Evolutionary conservation across 2,888 invertebrate species (phyloP).

Genomic region (Eueremaeus valkanovi): DNA sequence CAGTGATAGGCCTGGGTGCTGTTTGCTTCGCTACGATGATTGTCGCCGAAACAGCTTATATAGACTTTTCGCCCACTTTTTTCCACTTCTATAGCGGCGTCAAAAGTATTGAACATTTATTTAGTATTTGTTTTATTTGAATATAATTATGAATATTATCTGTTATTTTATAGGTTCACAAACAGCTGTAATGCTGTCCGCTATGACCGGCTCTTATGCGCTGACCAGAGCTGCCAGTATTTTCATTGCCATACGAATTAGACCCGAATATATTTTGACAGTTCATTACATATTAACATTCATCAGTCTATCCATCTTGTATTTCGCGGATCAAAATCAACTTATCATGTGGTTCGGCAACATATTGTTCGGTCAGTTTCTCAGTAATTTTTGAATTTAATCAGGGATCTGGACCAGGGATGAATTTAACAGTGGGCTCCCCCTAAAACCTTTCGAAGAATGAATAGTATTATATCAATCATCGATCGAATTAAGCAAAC

Average conservation of each 20-base stretch:
- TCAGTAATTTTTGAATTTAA: too few relatives aligned
- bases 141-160: neutral
- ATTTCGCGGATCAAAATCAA: neutral
- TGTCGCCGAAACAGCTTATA: neutral
- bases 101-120: too few relatives aligned
- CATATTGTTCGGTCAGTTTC: slow-evolving; percentile 3
- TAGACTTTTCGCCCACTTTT: slow-evolving; percentile 21
- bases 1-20: neutral
- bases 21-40: neutral
- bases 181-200: neutral
- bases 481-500: neutral
- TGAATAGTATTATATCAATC: too few relatives aligned
- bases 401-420: too few relatives aligned
- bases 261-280: neutral
- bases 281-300: neutral
- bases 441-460: too few relatives aligned
- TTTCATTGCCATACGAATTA: neutral
- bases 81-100: neutral
- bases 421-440: too few relatives aligned
- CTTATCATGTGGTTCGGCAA: neutral
- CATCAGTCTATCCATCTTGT: neutral
- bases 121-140: neutral
- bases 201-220: slow-evolving; percentile 18
- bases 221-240: neutral
- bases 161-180: neutral